Evolutionary conservation across 37 sponge, comb jelly and placozoan species (phyloP), one percentile per base, ranked within the genome.

Genomic region (Crambe crambe): DNA sequence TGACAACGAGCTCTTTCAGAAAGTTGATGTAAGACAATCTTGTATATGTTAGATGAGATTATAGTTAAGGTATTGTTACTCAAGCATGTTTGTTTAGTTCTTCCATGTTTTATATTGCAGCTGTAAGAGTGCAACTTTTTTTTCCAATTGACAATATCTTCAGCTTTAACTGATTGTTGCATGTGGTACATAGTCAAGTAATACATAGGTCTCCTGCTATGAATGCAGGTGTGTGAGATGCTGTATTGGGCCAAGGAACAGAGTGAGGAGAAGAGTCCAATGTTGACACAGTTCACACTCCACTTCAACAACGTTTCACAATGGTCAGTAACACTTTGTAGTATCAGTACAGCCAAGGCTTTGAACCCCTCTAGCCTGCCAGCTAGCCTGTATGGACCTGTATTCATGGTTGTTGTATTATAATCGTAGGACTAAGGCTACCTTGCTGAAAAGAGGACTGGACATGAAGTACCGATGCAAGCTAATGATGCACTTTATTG

Each of bases 221-320:
- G n/a, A n/a, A n/a, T n/a, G n/a, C 41, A 94, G 94, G 80, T 89
- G 18, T 80, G 76, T 65, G 95, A 95, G 77, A 91, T 91, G 89
- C 72, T 95, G 70, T 82, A 78, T 38, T 95, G 92, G 92, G 93
- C 92, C 23, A 81, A 81, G 59, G 90, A 95, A 42, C 92, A 91
- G 68, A 86, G 65, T 80, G 95, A 95, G 58, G 92, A 95, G 78
- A 89, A 83, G 77, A 82, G 85, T 47, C 95, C 95, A 17, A 73
- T 71, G 56, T 65, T 95, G 70, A 95, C 95, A 30, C 64, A 65
- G 56, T 95, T 95, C 79, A 95, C 95, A n/a, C 84, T 86, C 72
- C 95, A 95, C 87, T 95, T 95, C 84, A 95, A 95, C 62, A 92
- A 92, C 75, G 92, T 95, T 36, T 90, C 92, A 21, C 78, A 87